Conservation (phyloP, 2,888 invertebrate species). For the Agrotis ipsilon region DNA sequence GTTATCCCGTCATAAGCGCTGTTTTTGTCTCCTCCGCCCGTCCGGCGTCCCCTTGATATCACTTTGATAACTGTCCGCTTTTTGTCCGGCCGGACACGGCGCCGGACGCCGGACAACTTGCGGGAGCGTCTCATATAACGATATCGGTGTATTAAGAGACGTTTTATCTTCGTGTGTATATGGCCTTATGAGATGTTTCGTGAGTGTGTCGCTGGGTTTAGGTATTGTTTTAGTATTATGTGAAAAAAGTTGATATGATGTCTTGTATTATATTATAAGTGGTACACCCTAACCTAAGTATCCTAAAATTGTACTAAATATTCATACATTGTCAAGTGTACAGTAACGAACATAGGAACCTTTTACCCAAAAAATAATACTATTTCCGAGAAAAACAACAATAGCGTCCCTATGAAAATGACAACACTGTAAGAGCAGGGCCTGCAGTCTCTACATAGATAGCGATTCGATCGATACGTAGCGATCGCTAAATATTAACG, state of each 20-base stretch:
- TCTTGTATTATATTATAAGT: background rate
- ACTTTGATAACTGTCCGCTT: conserved; percentile 71
- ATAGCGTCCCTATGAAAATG: no score
- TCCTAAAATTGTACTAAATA: no score
- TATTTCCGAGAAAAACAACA: no score
- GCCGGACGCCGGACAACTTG: conserved; percentile 54
- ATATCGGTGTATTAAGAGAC: conserved; percentile 62
- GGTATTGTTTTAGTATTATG: background rate
- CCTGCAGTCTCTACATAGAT: no score
- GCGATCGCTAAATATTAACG: no score
- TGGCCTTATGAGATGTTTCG: conserved; percentile 29
- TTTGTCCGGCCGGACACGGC: conserved; percentile 57
- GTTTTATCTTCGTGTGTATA: conserved; percentile 44
- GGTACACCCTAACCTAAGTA: no score
- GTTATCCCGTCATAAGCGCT: conserved; percentile 48
- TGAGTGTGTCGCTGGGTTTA: conserved; percentile 21
- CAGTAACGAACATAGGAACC: no score
- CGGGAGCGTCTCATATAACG: conserved; percentile 46
- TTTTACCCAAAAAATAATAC: no score
- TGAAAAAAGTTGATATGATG: background rate
- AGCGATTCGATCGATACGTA: no score
- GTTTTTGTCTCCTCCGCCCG: conserved; percentile 47
- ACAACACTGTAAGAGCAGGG: no score
- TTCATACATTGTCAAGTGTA: no score
- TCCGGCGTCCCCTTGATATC: conserved; percentile 67